Conservation (phyloP, 2,888 invertebrate genomes). For the Drosophila buzzatii region DNA sequence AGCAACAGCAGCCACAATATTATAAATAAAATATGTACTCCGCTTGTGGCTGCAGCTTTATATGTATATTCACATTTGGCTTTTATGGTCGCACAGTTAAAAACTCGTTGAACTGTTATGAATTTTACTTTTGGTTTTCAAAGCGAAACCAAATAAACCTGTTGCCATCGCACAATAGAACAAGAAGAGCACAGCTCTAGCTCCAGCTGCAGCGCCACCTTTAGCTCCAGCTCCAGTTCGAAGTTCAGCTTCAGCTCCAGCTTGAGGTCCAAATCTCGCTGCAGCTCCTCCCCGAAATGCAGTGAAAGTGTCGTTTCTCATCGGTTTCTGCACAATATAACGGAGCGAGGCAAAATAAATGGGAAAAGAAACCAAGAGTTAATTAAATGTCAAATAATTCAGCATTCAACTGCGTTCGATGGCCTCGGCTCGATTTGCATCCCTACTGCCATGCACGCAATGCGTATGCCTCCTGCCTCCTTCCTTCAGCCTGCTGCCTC, state of each 20-base stretch:
- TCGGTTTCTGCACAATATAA: slow-evolving; percentile 47
- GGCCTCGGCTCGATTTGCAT: slow-evolving; percentile 54
- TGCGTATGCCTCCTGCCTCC: slow-evolving; percentile 42
- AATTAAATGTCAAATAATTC: slow-evolving; percentile 80
- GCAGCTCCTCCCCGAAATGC: slow-evolving; percentile 37
- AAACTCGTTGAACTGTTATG: slow-evolving; percentile 71
- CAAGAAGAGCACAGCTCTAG: slow-evolving; percentile 7
- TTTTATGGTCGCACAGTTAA: slow-evolving; percentile 52
- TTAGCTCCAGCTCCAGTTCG: neutral
- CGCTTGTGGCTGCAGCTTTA: slow-evolving; percentile 33
- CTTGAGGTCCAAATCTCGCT: slow-evolving; percentile 21
- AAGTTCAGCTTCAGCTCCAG: slow-evolving; percentile 34
- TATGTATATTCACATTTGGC: slow-evolving; percentile 56
- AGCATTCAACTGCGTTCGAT: slow-evolving; percentile 45
- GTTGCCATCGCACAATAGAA: slow-evolving; percentile 67
- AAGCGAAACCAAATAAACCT: slow-evolving; percentile 54
- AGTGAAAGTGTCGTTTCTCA: slow-evolving; percentile 79
- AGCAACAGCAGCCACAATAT: slow-evolving; percentile 41
- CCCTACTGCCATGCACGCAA: slow-evolving; percentile 64
- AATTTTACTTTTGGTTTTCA: slow-evolving; percentile 71
- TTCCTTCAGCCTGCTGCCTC: slow-evolving; percentile 7
- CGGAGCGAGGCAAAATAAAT: slow-evolving; percentile 5
- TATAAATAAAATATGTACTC: slow-evolving; percentile 74
- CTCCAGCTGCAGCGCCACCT: neutral
- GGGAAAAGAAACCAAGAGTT: slow-evolving; percentile 48